Evolutionary conservation across 2,888 invertebrate species (phyloP).

Genomic region (Chirona hameri): DNA sequence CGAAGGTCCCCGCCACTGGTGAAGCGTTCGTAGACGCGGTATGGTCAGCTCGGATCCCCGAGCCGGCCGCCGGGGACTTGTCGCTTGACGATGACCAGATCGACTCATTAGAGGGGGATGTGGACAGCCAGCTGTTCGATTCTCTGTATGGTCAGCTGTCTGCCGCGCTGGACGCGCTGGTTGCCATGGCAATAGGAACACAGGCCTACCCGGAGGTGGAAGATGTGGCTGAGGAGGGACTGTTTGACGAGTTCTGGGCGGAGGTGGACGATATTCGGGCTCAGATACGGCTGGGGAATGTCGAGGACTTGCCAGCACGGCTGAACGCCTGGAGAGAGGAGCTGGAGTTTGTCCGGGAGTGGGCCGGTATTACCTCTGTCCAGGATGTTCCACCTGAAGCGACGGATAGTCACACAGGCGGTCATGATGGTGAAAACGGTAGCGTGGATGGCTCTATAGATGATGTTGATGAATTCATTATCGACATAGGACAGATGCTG

Average conservation of each 20-base stretch:
- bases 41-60: too few relatives aligned
- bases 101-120: too few relatives aligned
- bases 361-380: neutral
- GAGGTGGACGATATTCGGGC: neutral
- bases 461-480: neutral
- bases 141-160: neutral
- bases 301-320: neutral
- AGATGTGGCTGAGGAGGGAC: neutral
- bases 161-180: neutral
- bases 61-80: too few relatives aligned
- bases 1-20: too few relatives aligned
- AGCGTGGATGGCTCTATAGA: neutral
- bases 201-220: neutral
- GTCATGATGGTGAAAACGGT: neutral
- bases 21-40: too few relatives aligned
- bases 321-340: neutral
- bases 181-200: neutral
- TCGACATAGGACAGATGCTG: neutral
- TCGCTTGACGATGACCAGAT: too few relatives aligned
- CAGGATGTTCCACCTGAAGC: neutral
- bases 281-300: neutral
- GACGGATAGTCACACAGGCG: neutral
- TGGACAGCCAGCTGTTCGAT: too few relatives aligned
- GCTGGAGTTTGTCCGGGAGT: slow-evolving; percentile 7
- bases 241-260: neutral